These are phyloP conservation scores for Ranitomeya imitator DNA, from an alignment of 2,113 vertebrate genomes.

Conservation along the genomic window DNA sequence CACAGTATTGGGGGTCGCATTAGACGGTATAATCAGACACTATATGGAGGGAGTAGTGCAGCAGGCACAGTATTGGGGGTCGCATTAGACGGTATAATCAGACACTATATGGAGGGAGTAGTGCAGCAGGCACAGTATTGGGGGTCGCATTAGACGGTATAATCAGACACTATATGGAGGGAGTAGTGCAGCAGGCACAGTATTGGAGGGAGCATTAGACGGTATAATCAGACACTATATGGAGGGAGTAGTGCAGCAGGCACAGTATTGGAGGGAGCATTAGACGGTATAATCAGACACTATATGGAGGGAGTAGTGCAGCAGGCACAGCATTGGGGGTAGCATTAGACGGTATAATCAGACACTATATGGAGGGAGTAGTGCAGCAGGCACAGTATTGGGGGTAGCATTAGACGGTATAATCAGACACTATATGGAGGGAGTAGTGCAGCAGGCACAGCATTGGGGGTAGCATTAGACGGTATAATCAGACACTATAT, in stretches of 20 bases:
- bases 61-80: background rate
- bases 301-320: background rate
- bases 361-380: background rate
- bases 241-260: background rate
- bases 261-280: background rate
- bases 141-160: background rate
- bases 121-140: background rate
- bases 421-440: background rate
- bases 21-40: background rate
- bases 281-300: background rate
- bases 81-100: background rate
- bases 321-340: background rate
- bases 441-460: background rate
- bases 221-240: background rate
- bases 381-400: background rate
- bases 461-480: background rate
- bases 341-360: background rate
- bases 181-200: background rate
- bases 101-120: background rate
- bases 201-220: background rate
- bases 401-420: background rate
- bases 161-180: background rate
- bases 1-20: background rate
- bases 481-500: background rate
- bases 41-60: background rate